Conservation (phyloP, 2,797 vertebrate species). For the Xerus rutilus region DNA sequence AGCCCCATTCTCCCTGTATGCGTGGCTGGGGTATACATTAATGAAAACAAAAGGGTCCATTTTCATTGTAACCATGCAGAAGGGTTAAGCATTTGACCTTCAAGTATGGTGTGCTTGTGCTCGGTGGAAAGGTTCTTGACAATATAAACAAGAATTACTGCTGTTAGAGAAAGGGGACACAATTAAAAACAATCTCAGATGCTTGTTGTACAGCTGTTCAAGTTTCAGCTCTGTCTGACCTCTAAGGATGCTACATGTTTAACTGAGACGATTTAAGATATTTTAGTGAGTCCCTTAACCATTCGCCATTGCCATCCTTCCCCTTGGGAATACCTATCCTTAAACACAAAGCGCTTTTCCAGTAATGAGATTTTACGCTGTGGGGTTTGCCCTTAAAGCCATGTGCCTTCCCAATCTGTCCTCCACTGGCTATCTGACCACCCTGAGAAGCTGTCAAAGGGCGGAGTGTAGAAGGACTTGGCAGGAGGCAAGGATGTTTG, state of each 20-base stretch:
- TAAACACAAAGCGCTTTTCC: constrained; percentile 28
- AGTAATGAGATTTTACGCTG: constrained; percentile 45
- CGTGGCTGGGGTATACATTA: constrained; percentile 86
- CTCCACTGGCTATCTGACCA: not conserved
- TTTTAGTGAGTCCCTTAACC: constrained; percentile 75
- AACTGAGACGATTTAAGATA: constrained; percentile 78
- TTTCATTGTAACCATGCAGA: constrained; percentile 89
- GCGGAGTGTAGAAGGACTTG: not conserved
- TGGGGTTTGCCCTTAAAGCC: not conserved
- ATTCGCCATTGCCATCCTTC: not conserved
- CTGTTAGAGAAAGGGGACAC: constrained; percentile 92
- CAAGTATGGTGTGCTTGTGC: constrained; percentile 89
- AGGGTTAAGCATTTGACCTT: constrained; percentile 92
- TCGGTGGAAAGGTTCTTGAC: constrained; percentile 90
- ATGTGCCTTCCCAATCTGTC: constrained; percentile 13
- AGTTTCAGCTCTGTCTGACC: constrained; percentile 88
- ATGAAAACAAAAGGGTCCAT: constrained; percentile 90
- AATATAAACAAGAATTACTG: constrained; percentile 93
- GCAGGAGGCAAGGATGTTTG: not conserved
- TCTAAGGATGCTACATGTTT: constrained; percentile 84
- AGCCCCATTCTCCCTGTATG: constrained; percentile 81
- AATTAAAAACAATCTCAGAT: constrained; percentile 93
- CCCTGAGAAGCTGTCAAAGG: not conserved
- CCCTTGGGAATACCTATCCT: constrained; percentile 51
- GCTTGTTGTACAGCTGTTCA: constrained; percentile 91